Evolutionary conservation across 2,797 vertebrate species (phyloP), one percentile per base, ranked within the genome.

Genomic region (Sebastes taczanowskii): DNA sequence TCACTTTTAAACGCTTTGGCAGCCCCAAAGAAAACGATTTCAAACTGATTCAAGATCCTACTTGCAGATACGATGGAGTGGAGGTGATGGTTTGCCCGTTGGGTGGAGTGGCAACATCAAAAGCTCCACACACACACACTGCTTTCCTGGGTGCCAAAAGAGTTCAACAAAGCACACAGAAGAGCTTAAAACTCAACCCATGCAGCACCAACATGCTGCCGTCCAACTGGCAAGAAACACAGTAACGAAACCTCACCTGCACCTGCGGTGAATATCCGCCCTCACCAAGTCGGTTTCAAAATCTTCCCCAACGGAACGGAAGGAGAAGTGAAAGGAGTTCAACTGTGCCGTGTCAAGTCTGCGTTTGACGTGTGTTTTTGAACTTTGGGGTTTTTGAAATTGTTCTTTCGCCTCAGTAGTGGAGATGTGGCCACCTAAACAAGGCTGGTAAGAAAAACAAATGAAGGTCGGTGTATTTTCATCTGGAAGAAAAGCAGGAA

Each of bases 401-500:
- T 9, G 35, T 78, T 80, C 78, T 68, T 46, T 79, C 55, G n/a
- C 78, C 80, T 35, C 71, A 10, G 80, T 70, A 84, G 65, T 63
- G 34, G 65, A 84, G 84, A 85, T 74, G 80, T 61, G 79, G 63
- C 61, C 68, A 49, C 66, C 58, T 59, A 71, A 86, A 89, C 83
- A 81, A 25, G 63, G 60, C 73, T 79, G 83, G 86, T 69, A 87
- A 87, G 79, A 81, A 84, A 87, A 92, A 92, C 84, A 91, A 90
- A 91, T 76, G 62, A 80, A 79, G 61, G 74, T 75, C 46, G 11
- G 14, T 2, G n/a, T 72, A 81, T 90, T 91, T 90, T 88, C 69
- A 83, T 83, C 38, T 86, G 11, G 32, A 90, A 90, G 89, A 92
- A 93, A 92, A 90, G 91, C 83, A 91, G 91, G 91, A 93, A 92